Conservation (phyloP, 2,113 vertebrate genomes). For the Gorsachius goisagi region DNA sequence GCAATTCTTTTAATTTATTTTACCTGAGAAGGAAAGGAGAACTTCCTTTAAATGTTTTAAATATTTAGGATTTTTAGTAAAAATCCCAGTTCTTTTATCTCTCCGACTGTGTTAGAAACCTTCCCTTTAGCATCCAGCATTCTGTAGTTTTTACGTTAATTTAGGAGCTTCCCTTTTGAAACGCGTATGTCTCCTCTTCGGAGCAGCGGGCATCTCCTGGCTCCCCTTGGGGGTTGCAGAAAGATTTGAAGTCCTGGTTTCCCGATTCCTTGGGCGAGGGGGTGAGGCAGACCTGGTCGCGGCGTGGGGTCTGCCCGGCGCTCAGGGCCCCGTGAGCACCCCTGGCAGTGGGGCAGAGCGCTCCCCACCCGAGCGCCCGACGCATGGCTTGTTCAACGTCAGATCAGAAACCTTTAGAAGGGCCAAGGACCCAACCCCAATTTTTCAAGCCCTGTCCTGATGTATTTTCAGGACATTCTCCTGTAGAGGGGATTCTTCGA, state of each 20-base stretch:
- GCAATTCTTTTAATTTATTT: background rate
- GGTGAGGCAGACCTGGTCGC: background rate
- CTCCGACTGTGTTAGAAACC: background rate
- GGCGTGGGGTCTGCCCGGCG: rapidly evolving
- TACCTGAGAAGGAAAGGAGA: background rate
- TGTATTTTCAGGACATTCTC: background rate
- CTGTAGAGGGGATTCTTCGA: background rate
- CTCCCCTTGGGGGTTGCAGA: background rate
- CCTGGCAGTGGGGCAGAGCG: background rate
- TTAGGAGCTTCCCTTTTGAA: background rate
- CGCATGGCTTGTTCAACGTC: background rate
- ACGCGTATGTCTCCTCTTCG: background rate
- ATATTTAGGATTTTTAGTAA: background rate
- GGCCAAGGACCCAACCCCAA: background rate
- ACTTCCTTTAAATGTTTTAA: background rate
- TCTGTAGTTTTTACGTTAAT: background rate
- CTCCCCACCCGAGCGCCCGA: no score
- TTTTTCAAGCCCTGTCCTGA: background rate
- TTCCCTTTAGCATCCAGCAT: background rate
- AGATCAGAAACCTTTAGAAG: background rate
- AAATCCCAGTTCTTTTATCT: background rate
- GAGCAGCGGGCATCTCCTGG: background rate
- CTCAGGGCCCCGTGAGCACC: rapidly evolving
- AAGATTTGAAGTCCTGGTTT: background rate
- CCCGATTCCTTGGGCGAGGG: background rate